Evolutionary conservation across 2,888 invertebrate genomes (phyloP), one percentile per base, ranked within the genome.

Genomic region (Latrodectus hesperus): DNA sequence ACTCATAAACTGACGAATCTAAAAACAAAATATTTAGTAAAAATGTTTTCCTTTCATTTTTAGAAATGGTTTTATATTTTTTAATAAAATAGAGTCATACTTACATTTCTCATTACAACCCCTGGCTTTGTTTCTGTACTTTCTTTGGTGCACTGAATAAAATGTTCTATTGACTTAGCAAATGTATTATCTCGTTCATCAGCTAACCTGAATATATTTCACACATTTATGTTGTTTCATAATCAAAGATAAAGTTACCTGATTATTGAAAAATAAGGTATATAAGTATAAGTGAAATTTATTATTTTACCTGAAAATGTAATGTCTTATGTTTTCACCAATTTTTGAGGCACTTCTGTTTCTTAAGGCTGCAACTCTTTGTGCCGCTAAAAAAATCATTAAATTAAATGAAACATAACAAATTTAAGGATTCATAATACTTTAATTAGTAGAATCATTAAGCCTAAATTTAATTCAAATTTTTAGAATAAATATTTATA

Each of bases 1-100:
- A 17, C 97, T 98, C 97, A 99, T 98, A 92, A 99, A 99, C 92
- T 98, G 98, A 0, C 98, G 94, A 94, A 98, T 92, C 92, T 93
- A 89, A 4, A 76, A 26, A 60, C 49, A 49, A 53, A 68, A 85
- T 70, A n/a, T 26, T 26, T 14, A 60, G 4, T 38, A 38, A 38
- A 38, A 38, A 3, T 38, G 38, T 38, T 38, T 38, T 38, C 38
- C 38, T 38, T 38, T 38, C 38, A 38, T 38, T 38, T 38, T 38
- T 38, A 38, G 5, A 38, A 22, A 26, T 60, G 16, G 38, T 51
- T 26, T 49, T 9, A n/a, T 16, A 55, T 75, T 55, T 74, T 12
- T 55, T 6, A 12, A 55, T 38, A 38, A 6, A 38, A 38, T 4
- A 3, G 1, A 4, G 2, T 38, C 26, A 52, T 79, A 90, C 92